Conservation (phyloP, 2,113 vertebrate species). For the Nibea albiflora region DNA sequence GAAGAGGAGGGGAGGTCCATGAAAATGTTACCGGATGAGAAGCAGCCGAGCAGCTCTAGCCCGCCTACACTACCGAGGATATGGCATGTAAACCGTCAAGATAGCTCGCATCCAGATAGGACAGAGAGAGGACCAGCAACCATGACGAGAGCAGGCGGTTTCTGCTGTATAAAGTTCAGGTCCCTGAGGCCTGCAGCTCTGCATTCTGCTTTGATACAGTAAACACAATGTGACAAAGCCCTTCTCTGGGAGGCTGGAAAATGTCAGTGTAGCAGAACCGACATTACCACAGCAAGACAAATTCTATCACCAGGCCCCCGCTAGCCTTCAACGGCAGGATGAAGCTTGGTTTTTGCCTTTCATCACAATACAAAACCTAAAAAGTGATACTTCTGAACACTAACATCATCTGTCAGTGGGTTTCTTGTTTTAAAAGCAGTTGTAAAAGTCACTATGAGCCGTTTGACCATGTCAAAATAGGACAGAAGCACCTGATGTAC, state of each 20-base stretch:
- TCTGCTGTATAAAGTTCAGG: constrained; percentile 61
- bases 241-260: constrained; percentile 59
- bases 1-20: constrained; percentile 43
- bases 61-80: constrained; percentile 8
- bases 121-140: constrained; percentile 42
- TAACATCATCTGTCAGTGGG: not conserved
- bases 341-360: constrained; percentile 14
- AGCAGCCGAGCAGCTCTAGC: constrained; percentile 32
- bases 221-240: constrained; percentile 72
- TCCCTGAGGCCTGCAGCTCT: constrained; percentile 52
- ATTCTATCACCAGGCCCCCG: constrained; percentile 24
- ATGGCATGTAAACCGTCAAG: constrained; percentile 47
- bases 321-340: constrained; percentile 19
- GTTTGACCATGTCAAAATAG: not conserved
- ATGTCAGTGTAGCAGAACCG: constrained; percentile 57
- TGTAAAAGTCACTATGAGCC: not conserved
- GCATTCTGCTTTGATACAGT: constrained; percentile 65
- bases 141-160: constrained; percentile 38
- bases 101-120: constrained; percentile 48
- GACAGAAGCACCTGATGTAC: not conserved
- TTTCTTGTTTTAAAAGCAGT: not conserved
- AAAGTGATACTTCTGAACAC: not conserved
- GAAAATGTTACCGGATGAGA: constrained; percentile 47
- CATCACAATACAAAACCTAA: not conserved
- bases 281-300: constrained; percentile 30